Evolutionary conservation across 2,797 vertebrate species (phyloP), one percentile per base, ranked within the genome.

Genomic region (Cyclopterus lumpus): DNA sequence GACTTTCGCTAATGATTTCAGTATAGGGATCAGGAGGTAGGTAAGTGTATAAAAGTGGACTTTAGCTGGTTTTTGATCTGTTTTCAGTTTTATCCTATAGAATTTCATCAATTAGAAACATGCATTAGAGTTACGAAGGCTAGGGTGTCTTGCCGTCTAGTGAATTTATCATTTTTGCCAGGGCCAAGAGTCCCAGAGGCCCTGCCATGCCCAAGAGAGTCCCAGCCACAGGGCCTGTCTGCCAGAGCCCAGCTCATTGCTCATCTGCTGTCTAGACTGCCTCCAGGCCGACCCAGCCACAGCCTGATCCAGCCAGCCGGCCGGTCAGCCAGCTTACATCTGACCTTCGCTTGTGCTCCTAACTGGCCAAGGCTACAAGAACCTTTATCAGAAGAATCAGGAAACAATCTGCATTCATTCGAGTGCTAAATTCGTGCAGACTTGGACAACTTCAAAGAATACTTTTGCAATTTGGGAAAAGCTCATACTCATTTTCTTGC

Each of bases 201-300:
- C 24, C 26, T 74, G 85, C 83, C 68, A 71, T 81, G 64, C 66
- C 66, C 48, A 64, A 16, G 54, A 84, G 53, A 70, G 38, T 58
- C 75, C 58, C 73, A 78, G 83, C 79, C 84, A 80, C 72, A 77
- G 71, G 80, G 40, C 64, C 60, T 76, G 67, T 82, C 60, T 89
- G 87, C 84, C 87, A 91, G 79, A 72, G 48, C 72, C 69, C 54
- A 62, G 73, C 70, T 86, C 81, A 88, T 88, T 80, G 77, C 84
- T 94, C 90, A 91, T 91, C 87, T 91, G 80, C 84, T 89, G 89
- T 93, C 92, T 93, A 91, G 93, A 93, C 88, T 68, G 83, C 75
- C 85, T 88, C 53, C 70, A 86, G 86, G 65, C 80, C 72, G 78
- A 67, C 65, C 62, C 76, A 79, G 82, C 76, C 78, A 42, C 84